Base-by-base conservation (phyloP, 2,113 vertebrate species). In the Balaeniceps rex region DNA sequence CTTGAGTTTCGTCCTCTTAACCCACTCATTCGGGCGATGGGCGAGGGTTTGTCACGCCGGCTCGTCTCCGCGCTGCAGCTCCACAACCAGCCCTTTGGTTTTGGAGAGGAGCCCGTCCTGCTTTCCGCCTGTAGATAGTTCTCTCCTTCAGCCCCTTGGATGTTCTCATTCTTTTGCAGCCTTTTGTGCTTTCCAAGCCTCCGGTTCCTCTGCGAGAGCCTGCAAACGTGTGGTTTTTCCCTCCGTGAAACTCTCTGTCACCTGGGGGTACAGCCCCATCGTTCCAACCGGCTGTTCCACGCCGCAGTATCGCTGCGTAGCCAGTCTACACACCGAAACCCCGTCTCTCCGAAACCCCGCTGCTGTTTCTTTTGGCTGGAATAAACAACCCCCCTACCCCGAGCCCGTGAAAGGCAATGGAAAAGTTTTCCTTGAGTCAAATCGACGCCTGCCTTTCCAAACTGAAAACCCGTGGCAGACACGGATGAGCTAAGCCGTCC, bases 291-390 rank as follows among this genome's bases (percentile, higher is more conserved):
- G 93, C 91, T 88, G 91, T 94, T 95, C 95, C 83, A 33, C 7
- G 7, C 90, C 0, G 5, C 65, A 3, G 68, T 9, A 33, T 79
- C n/a, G 7, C 42, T 76, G 57, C 15, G 4, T 69, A 69, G 71
- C 83, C 68, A 63, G 77, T 60, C 69, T 33, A 42, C 61, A 34
- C n/a, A 71, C 44, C 4, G 1, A 65, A 55, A 29, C 83, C 69
- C 29, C 4, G 9, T 57, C 90, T 65, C 54, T 84, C 87, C 22
- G 4, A 92, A 95, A 68, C 60, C 49, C 61, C 1, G 0, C 80
- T 93, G 87, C 76, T 92, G 75, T 94, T 95, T 72, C 88, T 88
- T 90, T 93, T 94, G 96, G 93, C 92, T 90, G 68, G 26, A 86
- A 58, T 65, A 63, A 92, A 72, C n/a, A 80, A 42, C 82, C 34